Percentiles rank a stretch among this genome's conserved stretches.
Evolutionary conservation across 2,797 vertebrate species (phyloP).

Genomic region (Gobionotothen gibberifrons): DNA sequence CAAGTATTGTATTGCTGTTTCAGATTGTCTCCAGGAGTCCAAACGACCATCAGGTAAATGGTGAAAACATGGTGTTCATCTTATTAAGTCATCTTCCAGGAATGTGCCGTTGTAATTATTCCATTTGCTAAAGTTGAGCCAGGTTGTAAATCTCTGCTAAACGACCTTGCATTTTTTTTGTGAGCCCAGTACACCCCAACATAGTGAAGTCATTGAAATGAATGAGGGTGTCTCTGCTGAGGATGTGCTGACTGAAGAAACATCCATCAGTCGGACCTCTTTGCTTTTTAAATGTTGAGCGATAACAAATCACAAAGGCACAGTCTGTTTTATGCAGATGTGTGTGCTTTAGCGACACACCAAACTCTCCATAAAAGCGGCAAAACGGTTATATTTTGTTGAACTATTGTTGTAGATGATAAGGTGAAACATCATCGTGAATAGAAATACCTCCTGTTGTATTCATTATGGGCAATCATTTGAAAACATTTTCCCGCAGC

Average conservation of each 20-base stretch:
- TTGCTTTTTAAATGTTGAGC: constrained; percentile 11
- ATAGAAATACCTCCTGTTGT: constrained; percentile 21
- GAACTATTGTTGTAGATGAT: constrained; percentile 15
- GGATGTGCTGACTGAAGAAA: neutral
- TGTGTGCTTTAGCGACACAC: neutral
- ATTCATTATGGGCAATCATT: constrained; percentile 23
- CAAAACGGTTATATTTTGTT: constrained; percentile 13
- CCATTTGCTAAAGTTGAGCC: neutral
- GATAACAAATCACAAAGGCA: constrained; percentile 26
- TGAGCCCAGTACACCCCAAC: neutral
- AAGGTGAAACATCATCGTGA: constrained; percentile 8
- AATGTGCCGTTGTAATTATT: neutral
- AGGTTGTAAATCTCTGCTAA: neutral
- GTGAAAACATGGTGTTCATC: neutral
- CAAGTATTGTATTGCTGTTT: neutral
- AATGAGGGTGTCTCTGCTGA: neutral
- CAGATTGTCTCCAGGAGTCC: neutral
- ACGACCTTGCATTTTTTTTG: neutral
- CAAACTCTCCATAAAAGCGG: constrained; percentile 21
- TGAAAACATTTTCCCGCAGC: constrained; percentile 21
- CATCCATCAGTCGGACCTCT: neutral
- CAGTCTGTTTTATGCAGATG: constrained; percentile 11
- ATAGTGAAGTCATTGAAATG: neutral
- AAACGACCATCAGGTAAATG: neutral
- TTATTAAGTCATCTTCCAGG: neutral